phyloP scores from a whole-genome alignment of 2,888 invertebrate genomes.

The Endotricha flammealis region DNA sequence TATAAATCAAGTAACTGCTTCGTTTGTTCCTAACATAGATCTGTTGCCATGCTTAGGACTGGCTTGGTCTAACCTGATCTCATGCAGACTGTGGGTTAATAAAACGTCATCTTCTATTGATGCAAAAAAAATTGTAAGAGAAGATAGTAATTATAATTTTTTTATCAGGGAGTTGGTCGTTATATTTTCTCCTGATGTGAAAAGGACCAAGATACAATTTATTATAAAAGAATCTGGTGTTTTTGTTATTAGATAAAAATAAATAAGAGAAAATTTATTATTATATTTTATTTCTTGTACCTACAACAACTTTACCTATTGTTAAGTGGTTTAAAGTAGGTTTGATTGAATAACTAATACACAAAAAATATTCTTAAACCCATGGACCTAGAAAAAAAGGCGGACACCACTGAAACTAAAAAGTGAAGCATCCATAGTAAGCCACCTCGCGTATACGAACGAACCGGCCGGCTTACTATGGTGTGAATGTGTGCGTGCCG shows the following conservation, averaged over 20 bases:
- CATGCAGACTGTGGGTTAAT: conserved; percentile 45
- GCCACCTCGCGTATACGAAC: too few species aligned
- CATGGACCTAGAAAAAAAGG: too few species aligned
- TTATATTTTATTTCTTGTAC: too few species aligned
- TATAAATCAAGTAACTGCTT: conserved; percentile 65
- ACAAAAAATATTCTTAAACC: too few species aligned
- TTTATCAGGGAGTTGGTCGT: conserved; percentile 44
- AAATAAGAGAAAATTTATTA: too few species aligned
- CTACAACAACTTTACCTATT: too few species aligned
- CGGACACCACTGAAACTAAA: too few species aligned
- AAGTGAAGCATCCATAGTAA: too few species aligned
- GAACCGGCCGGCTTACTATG: too few species aligned
- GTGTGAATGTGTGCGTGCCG: too few species aligned
- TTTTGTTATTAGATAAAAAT: conserved; percentile 11
- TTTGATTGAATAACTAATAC: too few species aligned
- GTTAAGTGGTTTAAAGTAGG: too few species aligned
- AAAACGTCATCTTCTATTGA: conserved; percentile 26
- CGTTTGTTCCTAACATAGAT: conserved; percentile 38
- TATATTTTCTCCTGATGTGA: conserved; percentile 53
- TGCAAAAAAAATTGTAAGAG: conserved; percentile 6
- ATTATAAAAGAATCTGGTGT: conserved; percentile 1
- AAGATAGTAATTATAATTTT: conserved; percentile 19
- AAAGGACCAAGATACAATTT: conserved; percentile 23
- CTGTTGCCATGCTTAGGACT: conserved; percentile 60
- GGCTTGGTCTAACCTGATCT: conserved; percentile 70